A percentile compares a stretch with the other conserved stretches of the same genome.
Conservation (phyloP, 2,797 vertebrate species). For the Lepus oiostolus region DNA sequence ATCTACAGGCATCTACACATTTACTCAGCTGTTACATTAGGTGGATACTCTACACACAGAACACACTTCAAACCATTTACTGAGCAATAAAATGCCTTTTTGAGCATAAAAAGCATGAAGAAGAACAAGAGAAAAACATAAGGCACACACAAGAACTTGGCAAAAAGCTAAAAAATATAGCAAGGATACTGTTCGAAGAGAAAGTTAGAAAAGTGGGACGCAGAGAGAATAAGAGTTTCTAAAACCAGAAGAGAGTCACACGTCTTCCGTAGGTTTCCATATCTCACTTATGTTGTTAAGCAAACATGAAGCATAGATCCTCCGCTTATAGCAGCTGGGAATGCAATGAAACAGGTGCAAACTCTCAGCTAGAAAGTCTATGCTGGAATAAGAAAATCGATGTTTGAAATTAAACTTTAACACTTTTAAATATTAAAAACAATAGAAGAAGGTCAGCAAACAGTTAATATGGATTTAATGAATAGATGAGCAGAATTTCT, state of each 20-base stretch:
- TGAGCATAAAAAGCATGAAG: constrained; percentile 41
- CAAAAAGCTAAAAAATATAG: constrained; percentile 66
- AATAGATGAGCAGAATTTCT: constrained; percentile 49
- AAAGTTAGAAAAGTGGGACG: constrained; percentile 9
- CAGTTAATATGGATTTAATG: constrained; percentile 39
- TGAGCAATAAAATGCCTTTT: constrained; percentile 47
- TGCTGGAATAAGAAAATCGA: neutral
- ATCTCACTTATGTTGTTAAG: neutral
- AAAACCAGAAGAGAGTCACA: constrained; percentile 20
- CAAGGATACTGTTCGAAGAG: constrained; percentile 26
- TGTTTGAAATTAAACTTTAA: neutral
- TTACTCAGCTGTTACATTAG: neutral
- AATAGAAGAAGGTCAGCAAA: constrained; percentile 12
- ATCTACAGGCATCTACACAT: neutral
- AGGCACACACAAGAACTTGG: constrained; percentile 28
- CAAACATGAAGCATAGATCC: neutral
- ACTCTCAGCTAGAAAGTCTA: neutral
- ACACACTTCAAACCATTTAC: constrained; percentile 47
- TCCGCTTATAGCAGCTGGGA: neutral
- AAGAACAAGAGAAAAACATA: neutral
- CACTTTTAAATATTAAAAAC: constrained; percentile 25
- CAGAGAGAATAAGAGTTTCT: constrained; percentile 34
- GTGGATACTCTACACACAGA: neutral
- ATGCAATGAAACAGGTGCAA: neutral
- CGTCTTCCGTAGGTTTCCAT: constrained; percentile 11